A percentile compares a stretch with the other conserved stretches of the same genome.
phyloP scores from a whole-genome alignment of 2,113 vertebrate species.

The Amphilophus citrinellus region DNA sequence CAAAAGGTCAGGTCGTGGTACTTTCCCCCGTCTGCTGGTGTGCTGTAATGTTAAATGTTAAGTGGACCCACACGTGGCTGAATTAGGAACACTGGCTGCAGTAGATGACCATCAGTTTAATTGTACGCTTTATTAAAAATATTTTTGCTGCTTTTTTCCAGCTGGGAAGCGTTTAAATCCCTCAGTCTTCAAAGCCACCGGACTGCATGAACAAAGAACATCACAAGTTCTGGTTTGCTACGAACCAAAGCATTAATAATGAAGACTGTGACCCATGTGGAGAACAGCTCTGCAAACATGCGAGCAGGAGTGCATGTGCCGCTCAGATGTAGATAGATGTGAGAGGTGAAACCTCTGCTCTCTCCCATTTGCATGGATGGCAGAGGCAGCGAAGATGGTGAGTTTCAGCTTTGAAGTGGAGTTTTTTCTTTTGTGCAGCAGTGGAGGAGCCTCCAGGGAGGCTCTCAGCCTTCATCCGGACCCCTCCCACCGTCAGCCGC shows the following conservation, averaged over 20 bases:
- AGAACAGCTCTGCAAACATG: background rate
- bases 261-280: background rate
- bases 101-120: background rate
- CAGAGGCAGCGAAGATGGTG: background rate
- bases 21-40: background rate
- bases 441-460: constrained; percentile 42
- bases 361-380: background rate
- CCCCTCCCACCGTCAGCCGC: constrained; percentile 45
- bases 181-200: background rate
- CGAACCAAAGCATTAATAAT: background rate
- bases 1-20: background rate
- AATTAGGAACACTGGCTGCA: background rate
- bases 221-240: background rate
- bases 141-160: background rate
- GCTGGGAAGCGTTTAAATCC: background rate
- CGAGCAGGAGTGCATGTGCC: background rate
- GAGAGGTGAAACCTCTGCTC: background rate
- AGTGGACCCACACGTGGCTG: background rate
- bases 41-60: background rate
- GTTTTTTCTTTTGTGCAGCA: background rate
- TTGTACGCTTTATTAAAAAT: background rate
- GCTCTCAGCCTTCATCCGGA: constrained; percentile 44
- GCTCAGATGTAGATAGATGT: background rate
- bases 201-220: background rate
- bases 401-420: constrained; percentile 34